Evolutionary conservation across 2,888 invertebrate species (phyloP).

Genomic region (Lingula anatina): DNA sequence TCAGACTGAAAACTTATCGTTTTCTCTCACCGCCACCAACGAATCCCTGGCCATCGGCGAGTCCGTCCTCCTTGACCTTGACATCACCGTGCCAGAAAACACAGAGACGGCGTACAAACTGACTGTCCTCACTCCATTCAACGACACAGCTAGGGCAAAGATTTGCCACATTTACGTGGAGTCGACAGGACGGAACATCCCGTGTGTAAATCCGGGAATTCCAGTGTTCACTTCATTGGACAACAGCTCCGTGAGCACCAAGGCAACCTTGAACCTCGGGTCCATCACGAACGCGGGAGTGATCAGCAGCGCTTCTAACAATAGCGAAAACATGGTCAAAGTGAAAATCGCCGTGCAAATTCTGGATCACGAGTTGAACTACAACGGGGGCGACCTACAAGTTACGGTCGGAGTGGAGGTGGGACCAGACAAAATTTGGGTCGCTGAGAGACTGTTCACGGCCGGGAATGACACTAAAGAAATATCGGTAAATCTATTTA

Average conservation of each 20-base stretch:
- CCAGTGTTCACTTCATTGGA: conserved; percentile 6
- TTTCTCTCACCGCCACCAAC: not conserved
- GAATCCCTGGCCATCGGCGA: not conserved
- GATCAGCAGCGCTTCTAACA: not conserved
- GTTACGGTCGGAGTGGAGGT: too few relatives aligned
- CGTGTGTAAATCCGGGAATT: conserved; percentile 9
- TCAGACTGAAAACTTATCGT: not conserved
- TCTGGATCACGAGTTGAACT: too few relatives aligned
- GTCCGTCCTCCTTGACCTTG: conserved; percentile 8
- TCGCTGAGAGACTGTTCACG: too few relatives aligned
- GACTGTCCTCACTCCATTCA: conserved; percentile 19
- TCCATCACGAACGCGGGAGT: conserved; percentile 9
- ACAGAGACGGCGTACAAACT: conserved; percentile 15
- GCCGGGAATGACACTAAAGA: too few relatives aligned
- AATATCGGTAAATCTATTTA: too few relatives aligned
- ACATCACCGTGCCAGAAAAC: conserved; percentile 11
- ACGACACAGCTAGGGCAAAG: not conserved
- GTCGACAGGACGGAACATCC: conserved; percentile 11
- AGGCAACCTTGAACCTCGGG: conserved; percentile 9
- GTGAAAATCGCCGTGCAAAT: conserved; percentile 1
- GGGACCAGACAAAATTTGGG: too few relatives aligned
- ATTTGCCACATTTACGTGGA: conserved; percentile 1
- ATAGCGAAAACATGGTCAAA: not conserved
- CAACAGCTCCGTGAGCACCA: conserved; percentile 2
- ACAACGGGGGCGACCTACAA: too few relatives aligned